Conservation (phyloP, 2,888 invertebrate genomes). For the Pachycephus smyrnensis region DNA sequence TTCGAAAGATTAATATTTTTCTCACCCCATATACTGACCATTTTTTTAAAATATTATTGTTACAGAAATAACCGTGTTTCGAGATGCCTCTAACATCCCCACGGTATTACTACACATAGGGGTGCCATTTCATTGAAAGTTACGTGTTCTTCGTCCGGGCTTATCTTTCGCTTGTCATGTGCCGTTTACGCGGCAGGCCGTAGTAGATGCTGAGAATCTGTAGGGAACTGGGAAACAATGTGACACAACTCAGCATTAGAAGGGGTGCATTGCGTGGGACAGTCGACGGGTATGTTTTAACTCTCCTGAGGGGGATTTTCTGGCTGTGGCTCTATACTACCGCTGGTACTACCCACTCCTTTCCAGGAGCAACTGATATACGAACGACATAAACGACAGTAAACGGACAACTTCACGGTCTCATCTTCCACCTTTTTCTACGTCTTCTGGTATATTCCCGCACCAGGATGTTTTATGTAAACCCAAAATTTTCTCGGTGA, state of each 20-base stretch:
- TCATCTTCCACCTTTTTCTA: too few relatives aligned
- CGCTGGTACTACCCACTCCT: background rate
- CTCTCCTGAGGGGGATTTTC: conserved; percentile 1
- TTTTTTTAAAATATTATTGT: too few relatives aligned
- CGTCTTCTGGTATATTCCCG: too few relatives aligned
- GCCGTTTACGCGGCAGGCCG: background rate
- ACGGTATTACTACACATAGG: too few relatives aligned
- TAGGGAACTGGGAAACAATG: conserved; percentile 4
- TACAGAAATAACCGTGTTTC: too few relatives aligned
- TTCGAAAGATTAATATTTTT: too few relatives aligned
- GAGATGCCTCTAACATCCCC: too few relatives aligned
- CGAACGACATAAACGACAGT: background rate
- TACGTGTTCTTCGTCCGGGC: background rate
- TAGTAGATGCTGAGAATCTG: background rate
- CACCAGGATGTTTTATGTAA: too few relatives aligned
- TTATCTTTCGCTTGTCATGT: background rate
- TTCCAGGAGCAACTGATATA: conserved; percentile 5
- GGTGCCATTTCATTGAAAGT: too few relatives aligned
- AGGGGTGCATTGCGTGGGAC: background rate
- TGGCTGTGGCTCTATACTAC: background rate
- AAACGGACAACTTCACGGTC: background rate
- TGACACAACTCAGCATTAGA: background rate
- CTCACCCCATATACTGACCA: too few relatives aligned
- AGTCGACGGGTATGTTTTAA: background rate
- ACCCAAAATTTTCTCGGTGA: too few relatives aligned